Conservation (phyloP, 1,140 invertebrate species). For the Pogonomyrmex barbatus region DNA sequence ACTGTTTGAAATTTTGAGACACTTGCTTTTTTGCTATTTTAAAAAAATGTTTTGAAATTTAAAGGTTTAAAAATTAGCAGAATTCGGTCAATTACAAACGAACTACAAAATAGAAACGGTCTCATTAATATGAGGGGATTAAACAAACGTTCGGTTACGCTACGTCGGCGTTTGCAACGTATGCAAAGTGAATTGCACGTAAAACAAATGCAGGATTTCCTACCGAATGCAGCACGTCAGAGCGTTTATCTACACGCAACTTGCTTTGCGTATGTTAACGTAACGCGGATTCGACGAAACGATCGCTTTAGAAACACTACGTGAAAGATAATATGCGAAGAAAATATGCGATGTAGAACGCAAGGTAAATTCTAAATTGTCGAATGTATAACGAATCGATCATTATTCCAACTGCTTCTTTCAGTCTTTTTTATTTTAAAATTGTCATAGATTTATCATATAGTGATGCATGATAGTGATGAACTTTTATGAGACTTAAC, state of each 20-base stretch:
- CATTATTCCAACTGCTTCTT: neutral
- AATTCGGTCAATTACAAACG: neutral
- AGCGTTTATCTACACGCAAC: slow-evolving; percentile 1
- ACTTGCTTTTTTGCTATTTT: neutral
- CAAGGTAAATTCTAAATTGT: neutral
- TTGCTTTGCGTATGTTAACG: neutral
- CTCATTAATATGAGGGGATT: neutral
- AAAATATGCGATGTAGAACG: neutral
- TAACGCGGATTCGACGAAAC: neutral
- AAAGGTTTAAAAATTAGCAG: neutral
- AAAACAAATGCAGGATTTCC: neutral
- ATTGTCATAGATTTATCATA: neutral
- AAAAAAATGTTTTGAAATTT: neutral
- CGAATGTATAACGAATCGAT: neutral
- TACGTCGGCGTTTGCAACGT: neutral
- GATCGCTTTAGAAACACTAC: neutral
- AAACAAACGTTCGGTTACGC: neutral
- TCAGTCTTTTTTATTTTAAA: neutral
- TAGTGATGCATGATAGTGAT: too few relatives aligned
- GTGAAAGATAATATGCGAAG: neutral
- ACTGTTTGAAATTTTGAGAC: neutral
- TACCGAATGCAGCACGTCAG: neutral
- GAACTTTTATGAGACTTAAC: neutral
- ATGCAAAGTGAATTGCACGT: neutral
- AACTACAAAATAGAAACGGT: neutral